Base-by-base conservation (phyloP, 1,140 invertebrate species). In the Camponotus floridanus region DNA sequence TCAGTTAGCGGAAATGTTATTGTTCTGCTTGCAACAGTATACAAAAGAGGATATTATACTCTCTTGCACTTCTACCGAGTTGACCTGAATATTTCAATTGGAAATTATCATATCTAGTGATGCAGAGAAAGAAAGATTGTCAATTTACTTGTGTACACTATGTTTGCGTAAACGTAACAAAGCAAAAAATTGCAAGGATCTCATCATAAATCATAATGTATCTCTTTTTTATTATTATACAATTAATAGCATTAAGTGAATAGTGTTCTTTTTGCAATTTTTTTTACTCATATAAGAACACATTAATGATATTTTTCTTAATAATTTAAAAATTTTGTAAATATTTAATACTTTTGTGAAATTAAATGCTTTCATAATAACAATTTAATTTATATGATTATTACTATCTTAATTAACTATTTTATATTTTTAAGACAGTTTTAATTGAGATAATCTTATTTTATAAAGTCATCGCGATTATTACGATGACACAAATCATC, bases 41-140 rank as follows among this genome's bases (percentile, higher is more conserved):
- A 71, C 39, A 81, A 79, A 61, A 81, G 68, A 18, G 21, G 11
- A 83, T 73, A 83, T 83, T 83, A 39, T 57, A 13, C 51, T 9
- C 26, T 2, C 26, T 81, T 11, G 67, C 36, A 59, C n/a, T 74
- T 83, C 61, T 73, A 36, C 4, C 55, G 31, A 3, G 51, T 36
- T 83, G 79, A 83, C 79, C 68, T 18, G 39, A 55, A 83, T 81
- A 61, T 55, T 74, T 74, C 55, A 83, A 83, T 62, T 83, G 79
- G 79, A 83, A 83, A 62, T 73, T 83, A 83, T 62, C 68, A 74
- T 74, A 48, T 39, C n/a, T n/a, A 31, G 26, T 2, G 18, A 48
- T 42, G 70, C 4, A 51, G 48, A 18, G 48, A 51, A 51, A 51
- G 48, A 51, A 8, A 51, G 45, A 70, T n/a, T 73, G 48, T 57